Evolutionary conservation across 2,888 invertebrate genomes (phyloP).

Genomic region (Ypsolopha scabrella): DNA sequence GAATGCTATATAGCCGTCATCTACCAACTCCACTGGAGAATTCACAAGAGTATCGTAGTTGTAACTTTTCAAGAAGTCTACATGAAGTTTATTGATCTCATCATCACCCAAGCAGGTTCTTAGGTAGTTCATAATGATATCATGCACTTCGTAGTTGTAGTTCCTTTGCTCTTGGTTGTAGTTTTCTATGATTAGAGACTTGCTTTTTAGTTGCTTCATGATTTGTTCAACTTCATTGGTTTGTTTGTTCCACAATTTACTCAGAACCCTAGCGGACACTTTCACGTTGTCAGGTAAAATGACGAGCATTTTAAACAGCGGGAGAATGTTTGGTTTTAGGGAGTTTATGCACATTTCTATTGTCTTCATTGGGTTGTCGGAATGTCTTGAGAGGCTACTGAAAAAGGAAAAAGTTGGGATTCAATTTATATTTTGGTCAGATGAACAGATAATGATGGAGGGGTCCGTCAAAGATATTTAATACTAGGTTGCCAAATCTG

Average conservation of each 20-base stretch:
- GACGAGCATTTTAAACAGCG: conserved; percentile 73
- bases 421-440: too few species aligned
- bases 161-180: conserved; percentile 71
- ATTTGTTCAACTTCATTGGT: conserved; percentile 67
- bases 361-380: conserved; percentile 57
- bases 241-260: conserved; percentile 48
- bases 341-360: conserved; percentile 73
- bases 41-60: conserved; percentile 51
- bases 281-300: conserved; percentile 79
- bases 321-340: conserved; percentile 51
- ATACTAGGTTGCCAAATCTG: too few species aligned
- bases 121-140: conserved; percentile 74
- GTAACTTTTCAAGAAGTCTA: conserved; percentile 71
- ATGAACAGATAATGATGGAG: too few species aligned
- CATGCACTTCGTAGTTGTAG: conserved; percentile 79
- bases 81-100: conserved; percentile 63
- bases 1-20: conserved; percentile 80
- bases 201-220: conserved; percentile 74
- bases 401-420: not conserved
- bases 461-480: too few species aligned
- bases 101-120: conserved; percentile 49
- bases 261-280: conserved; percentile 68
- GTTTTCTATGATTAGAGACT: conserved; percentile 74
- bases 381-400: conserved; percentile 11
- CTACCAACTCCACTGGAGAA: conserved; percentile 69